Base-by-base conservation (phyloP, 2,113 vertebrate genomes). In the Leptocoma aspasia region DNA sequence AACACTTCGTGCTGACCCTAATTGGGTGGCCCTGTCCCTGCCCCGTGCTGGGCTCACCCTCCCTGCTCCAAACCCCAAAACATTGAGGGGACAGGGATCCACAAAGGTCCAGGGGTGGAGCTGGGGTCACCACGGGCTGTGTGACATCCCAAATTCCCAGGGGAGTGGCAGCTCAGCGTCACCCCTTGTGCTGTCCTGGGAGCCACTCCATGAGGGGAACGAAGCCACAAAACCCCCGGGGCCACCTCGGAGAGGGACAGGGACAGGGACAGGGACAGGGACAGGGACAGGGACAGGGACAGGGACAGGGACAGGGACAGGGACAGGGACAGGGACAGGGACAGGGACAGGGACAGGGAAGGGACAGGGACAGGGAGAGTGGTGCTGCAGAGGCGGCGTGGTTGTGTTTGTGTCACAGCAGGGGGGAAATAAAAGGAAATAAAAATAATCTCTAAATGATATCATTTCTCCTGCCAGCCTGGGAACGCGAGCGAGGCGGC, bases 151-250 rank as follows among this genome's bases (percentile, higher is more conserved):
- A 8, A 28, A n/a, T 33, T n/a, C 53, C 64, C 28, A 0, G 2
- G 6, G 47, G 21, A 11, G 11, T 4, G 39, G n/a, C 64, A 60
- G 33, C 60, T 53, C 73, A 45, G 76, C 6, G 7, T 16, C 81
- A 2, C 15, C 7, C 39, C 56, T 7, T 10, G 11, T 16, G 41
- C 60, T 23, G 0, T 30, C 61, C 63, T 1, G 0, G 69, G 31
- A 15, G 53, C 68, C 3, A 0, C 35, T 53, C 52, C 50, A 0
- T 2, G 13, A 2, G 1, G 52, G 47, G 9, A 39, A 66, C 0
- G 0, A 49, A 41, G 45, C 27, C 5, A 1, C 6, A 2, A 35
- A 52, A 64, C 2, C 78, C 21, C 44, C 3, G 0, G 30, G 30
- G n/a, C 13, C 20, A 10, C 30, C 71, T 4, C 23, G 11, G 68